Base-by-base conservation (phyloP, 2,797 vertebrate species). In the Pseudotriccus pelzelni region DNA sequence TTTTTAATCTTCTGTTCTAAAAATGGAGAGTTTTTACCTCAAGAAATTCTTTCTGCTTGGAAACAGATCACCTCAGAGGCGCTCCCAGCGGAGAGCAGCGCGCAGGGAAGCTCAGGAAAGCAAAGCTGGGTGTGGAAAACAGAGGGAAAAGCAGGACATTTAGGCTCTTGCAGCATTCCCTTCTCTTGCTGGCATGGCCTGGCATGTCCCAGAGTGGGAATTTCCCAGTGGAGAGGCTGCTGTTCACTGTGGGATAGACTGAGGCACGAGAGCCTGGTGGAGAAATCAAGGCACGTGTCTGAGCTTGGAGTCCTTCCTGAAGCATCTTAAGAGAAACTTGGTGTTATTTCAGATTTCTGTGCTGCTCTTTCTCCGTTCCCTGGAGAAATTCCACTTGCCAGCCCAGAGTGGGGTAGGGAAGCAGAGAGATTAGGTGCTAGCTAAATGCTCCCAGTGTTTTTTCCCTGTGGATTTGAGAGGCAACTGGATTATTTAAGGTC, bases 1-100 rank as follows among this genome's bases (percentile, higher is more conserved):
- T 78, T 76, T 49, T 62, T 44, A 84, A 93, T 87, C 78, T 97
- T 97, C 89, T 30, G 50, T 97, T 97, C 94, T 97, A 75, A 95
- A 96, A 94, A 95, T 91, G 59, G 96, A 96, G 96, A 95, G 87
- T 37, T 37, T 96, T 98, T 98, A 98, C 97, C 98, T 98, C 97
- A 97, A 97, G 63, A 91, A 77, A 94, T 96, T 96, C 84, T 97
- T 97, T 97, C 97, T 96, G 84, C 96, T 97, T 96, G 97, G 96
- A 97, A 97, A 96, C 87, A 89, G 84, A 92, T 94, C 91, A 91
- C 95, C 95, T 93, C 93, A 83, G 83, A 93, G 82, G 44, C 1
- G 30, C 76, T 95, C 3, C 0, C 37, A 84, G 78, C 74, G 68
- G 81, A 83, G 81, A 93, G 59, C 86, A 70, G 76, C 30, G 53